Conservation (phyloP, 2,113 vertebrate genomes). For the Toxotes chatareus region DNA sequence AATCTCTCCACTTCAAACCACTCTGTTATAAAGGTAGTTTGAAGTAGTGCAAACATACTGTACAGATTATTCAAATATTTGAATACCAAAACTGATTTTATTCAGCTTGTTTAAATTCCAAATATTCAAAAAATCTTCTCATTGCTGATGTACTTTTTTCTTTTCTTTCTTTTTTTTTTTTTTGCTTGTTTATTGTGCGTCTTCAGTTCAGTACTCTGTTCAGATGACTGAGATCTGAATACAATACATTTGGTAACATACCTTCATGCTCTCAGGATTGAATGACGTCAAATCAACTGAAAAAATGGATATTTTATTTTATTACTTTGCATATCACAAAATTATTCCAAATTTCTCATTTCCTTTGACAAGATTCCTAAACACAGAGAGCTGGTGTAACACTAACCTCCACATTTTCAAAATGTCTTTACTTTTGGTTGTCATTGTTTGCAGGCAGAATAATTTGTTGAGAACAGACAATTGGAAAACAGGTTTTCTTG, state of each 20-base stretch:
- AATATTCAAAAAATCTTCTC: conserved; percentile 35
- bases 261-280: conserved; percentile 42
- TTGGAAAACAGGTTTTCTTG: conserved; percentile 82
- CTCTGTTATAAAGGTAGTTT: conserved; percentile 63
- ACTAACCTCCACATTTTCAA: conserved; percentile 56
- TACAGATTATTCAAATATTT: conserved; percentile 43
- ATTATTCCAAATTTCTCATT: conserved; percentile 49
- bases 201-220: conserved; percentile 51
- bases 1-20: conserved; percentile 69
- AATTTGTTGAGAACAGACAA: conserved; percentile 80
- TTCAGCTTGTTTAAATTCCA: conserved; percentile 19
- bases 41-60: conserved; percentile 54
- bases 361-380: conserved; percentile 50
- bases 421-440: conserved; percentile 72
- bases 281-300: conserved; percentile 57
- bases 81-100: conserved; percentile 41
- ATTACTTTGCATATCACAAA: conserved; percentile 23
- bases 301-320: conserved; percentile 57
- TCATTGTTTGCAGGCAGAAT: conserved; percentile 83
- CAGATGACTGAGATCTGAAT: conserved; percentile 54
- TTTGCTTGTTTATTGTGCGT: conserved; percentile 59
- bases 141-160: conserved; percentile 45
- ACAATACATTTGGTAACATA: conserved; percentile 37
- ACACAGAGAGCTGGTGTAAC: conserved; percentile 54
- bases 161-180: conserved; percentile 37